phyloP scores from a whole-genome alignment of 1,140 invertebrate species.

The Scaptomyza montana region DNA sequence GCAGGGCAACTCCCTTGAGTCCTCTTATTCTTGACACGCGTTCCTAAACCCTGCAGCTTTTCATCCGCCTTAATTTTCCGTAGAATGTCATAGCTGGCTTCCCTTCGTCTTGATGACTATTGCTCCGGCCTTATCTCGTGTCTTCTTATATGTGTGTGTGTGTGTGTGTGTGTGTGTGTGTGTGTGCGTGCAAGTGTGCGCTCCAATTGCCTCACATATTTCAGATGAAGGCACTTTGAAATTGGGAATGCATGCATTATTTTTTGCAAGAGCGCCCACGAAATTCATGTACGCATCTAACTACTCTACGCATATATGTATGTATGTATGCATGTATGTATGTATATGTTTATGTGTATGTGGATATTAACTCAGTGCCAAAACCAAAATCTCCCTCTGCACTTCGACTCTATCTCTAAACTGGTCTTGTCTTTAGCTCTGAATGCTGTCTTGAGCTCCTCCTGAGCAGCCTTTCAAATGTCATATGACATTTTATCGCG shows the following conservation, averaged over 20 bases:
- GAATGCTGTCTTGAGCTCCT: conserved; percentile 6
- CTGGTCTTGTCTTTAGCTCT: conserved; percentile 22
- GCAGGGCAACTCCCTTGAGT: no score
- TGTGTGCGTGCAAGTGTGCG: conserved; percentile 5
- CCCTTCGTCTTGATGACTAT: no score
- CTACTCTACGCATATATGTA: not conserved
- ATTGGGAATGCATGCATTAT: conserved; percentile 71
- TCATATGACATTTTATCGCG: conserved; percentile 76
- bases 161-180: not conserved
- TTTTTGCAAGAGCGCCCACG: conserved; percentile 52
- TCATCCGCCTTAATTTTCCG: no score
- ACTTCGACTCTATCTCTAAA: conserved; percentile 1
- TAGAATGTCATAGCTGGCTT: no score
- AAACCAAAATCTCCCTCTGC: conserved; percentile 13
- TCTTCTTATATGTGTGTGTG: no score
- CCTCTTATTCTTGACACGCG: no score
- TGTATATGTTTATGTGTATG: conserved; percentile 24
- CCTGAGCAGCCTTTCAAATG: conserved; percentile 54
- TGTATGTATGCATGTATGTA: no score
- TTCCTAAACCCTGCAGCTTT: no score
- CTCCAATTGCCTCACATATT: conserved; percentile 69
- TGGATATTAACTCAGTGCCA: conserved; percentile 24
- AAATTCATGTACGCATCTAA: conserved; percentile 62
- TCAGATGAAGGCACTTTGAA: conserved; percentile 66
- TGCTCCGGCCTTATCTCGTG: no score